Percentiles rank a stretch among this genome's conserved stretches.
phyloP scores from a whole-genome alignment of 2,888 invertebrate species.

The Limenitis camilla region DNA sequence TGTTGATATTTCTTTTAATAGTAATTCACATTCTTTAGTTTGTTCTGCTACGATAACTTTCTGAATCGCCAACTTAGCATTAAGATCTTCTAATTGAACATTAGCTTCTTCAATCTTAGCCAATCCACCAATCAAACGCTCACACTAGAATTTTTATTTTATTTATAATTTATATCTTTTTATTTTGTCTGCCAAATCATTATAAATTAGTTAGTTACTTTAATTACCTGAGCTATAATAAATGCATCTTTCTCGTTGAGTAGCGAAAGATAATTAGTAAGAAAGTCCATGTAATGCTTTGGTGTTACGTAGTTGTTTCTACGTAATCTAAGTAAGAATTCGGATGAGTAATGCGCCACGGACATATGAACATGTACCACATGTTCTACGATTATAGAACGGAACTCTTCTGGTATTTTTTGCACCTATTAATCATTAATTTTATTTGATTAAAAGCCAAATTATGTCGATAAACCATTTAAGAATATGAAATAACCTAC shows the following conservation, averaged over 20 bases:
- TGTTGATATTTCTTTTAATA: constrained; percentile 83
- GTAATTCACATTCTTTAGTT: constrained; percentile 84
- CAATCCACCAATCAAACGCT: constrained; percentile 80
- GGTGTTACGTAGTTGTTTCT: constrained; percentile 92
- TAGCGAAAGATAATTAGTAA: constrained; percentile 84
- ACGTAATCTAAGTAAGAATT: constrained; percentile 82
- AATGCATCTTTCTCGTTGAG: constrained; percentile 81
- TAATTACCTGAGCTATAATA: constrained; percentile 67
- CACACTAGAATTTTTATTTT: constrained; percentile 64
- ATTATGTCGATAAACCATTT: neutral
- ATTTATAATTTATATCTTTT: neutral
- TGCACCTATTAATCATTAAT: constrained; percentile 61
- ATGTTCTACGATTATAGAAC: constrained; percentile 84
- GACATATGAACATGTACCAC: constrained; percentile 90
- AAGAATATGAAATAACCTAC: constrained; percentile 56
- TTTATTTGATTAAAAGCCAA: neutral
- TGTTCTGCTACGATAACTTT: constrained; percentile 88
- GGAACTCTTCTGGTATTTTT: constrained; percentile 79
- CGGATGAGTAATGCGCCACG: constrained; percentile 80
- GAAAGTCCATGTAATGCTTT: constrained; percentile 92
- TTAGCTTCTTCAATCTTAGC: constrained; percentile 92
- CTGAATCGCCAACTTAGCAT: constrained; percentile 86
- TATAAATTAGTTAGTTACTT: too few species aligned
- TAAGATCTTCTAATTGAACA: constrained; percentile 84
- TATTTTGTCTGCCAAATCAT: too few species aligned